phyloP scores from a whole-genome alignment of 2,113 vertebrate species.

The Hippoglossus stenolepis region DNA sequence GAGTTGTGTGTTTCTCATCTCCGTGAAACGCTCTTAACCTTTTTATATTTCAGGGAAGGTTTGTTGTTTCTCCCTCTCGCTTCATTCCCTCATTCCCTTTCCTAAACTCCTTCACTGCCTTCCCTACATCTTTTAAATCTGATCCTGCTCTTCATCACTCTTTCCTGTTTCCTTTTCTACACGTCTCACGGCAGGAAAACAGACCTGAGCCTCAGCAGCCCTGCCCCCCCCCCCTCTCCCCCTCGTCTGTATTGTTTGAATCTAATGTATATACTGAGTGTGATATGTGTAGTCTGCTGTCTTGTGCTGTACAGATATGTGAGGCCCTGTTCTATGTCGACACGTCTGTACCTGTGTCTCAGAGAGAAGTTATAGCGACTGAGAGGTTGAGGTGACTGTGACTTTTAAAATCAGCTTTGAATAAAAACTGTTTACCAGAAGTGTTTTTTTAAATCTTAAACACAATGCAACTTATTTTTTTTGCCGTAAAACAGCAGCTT shows the following conservation, averaged over 20 bases:
- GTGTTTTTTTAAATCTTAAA: too few relatives aligned
- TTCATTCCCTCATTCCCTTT: not conserved
- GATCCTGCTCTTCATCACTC: conserved; percentile 27
- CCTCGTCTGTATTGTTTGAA: conserved; percentile 40
- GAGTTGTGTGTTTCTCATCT: conserved; percentile 8
- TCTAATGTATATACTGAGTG: conserved; percentile 39
- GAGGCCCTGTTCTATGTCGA: conserved; percentile 26
- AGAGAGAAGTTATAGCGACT: not conserved
- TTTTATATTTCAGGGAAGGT: not conserved
- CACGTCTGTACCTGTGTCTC: not conserved
- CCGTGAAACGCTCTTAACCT: not conserved
- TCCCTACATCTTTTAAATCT: not conserved
- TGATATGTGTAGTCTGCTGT: conserved; percentile 71
- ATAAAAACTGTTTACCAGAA: too few relatives aligned
- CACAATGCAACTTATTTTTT: too few relatives aligned
- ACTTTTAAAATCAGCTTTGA: too few relatives aligned
- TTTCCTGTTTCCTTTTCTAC: conserved; percentile 33
- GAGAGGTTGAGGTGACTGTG: too few relatives aligned
- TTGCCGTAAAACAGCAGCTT: too few relatives aligned
- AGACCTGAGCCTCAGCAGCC: conserved; percentile 19
- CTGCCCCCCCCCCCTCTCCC: not conserved
- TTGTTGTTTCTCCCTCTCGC: not conserved
- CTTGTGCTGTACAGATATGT: not conserved
- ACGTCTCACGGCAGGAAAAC: not conserved
- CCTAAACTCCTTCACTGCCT: conserved; percentile 16